Base-by-base conservation (phyloP, 2,888 invertebrate genomes). In the Torymus tubicola region DNA sequence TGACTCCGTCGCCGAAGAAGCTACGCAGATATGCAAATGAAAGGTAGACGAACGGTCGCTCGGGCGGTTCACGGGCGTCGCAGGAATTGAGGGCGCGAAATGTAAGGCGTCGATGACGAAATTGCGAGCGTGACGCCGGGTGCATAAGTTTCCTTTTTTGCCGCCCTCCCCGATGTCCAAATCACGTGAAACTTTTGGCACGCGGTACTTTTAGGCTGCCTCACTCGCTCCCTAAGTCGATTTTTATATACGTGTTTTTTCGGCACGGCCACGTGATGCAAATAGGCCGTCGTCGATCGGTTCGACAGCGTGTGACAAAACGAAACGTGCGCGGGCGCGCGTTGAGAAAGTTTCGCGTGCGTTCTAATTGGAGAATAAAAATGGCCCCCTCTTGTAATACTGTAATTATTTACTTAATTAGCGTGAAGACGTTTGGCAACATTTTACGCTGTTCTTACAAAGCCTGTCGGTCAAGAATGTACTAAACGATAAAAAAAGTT, bases 11-110 rank as follows among this genome's bases (percentile, higher is more conserved):
- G 2, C 10, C 24, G 3, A 42, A 60, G 50, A 61, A 61, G 58
- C 71, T 53, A 24, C 55, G 53, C 21, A 53, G 60, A 78, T 78
- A 72, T 72, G 72, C 61, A 65, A 78, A 78, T 61, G 60, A 72
- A 60, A 8, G 53, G 31, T 31, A 31, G 31, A 0, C 10, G 24
- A 21, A 42, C 0, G 58, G n/a, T 1, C n/a, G 8, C 4, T 21
- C 2, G 5, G 4, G 13, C 53, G 1, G 68, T 31, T 21, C 31
- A 11, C 73, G 55, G 14, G 2, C 53, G 52, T 63, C 57, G 13
- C 14, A 31, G 18, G 31, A 31, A 60, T 67, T 31, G 72, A 63
- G 14, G 21, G 18, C 50, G 50, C 50, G 21, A 13, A 14, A 53
- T 16, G 16, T 14, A 64, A 16, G 14, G 14, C 18, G n/a, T 14